Base-by-base conservation (phyloP, 2,888 invertebrate species). In the Polia nebulosa region DNA sequence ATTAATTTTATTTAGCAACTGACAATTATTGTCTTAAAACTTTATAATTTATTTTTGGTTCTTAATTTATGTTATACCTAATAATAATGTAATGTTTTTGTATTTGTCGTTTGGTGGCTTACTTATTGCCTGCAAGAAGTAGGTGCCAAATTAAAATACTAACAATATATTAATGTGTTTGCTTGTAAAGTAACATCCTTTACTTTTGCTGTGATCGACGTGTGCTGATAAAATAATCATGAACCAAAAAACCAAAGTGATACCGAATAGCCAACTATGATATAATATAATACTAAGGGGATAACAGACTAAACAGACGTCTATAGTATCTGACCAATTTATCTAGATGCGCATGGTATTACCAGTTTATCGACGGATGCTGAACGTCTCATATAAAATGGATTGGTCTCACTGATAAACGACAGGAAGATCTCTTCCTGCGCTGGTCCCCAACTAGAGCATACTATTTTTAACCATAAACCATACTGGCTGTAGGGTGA, bases 71-170 rank as follows among this genome's bases (percentile, higher is more conserved):
- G 51, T 55, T 76, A 25, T 56, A 74, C 11, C 11, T 58, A 67
- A 34, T 52, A 52, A 51, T 63, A 55, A 45, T 47, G 52, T 20
- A 22, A 29, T 32, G 36, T 53, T 78, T 72, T 51, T 74, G 58
- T 76, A 61, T 76, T 74, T 70, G 29, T 63, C 27, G 56, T 72
- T 83, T 80, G 74, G 76, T 78, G 52, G 57, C 63, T 76, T 81
- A 75, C 76, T 75, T 79, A 68, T 74, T 74, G 65, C 56, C 51
- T 72, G 63, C 64, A 57, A 59, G 32, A 78, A 79, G 83, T 83
- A 82, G 81, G 81, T 82, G 83, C 82, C 83, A 84, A 89, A 87
- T 82, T 67, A 81, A 79, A 82, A 75, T 78, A 78, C 71, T 76
- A 52, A 71, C 60, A 65, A 61, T 56, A 73, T 51, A 66, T 13